Base-by-base conservation (phyloP, 1,140 invertebrate genomes). In the Chrysopa pallens region DNA sequence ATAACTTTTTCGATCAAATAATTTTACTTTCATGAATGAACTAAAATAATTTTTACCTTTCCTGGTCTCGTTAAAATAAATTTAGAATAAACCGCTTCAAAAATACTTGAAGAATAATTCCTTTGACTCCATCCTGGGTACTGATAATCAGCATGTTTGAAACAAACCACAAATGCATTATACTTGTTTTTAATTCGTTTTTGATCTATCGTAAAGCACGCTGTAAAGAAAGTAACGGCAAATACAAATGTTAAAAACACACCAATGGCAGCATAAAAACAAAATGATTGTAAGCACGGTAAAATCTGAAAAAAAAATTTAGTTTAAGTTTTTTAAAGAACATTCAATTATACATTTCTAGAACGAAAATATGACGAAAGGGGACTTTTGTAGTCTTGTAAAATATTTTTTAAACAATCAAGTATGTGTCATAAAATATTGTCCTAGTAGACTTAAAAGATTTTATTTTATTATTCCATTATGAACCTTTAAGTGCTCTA, bases 181-280 rank as follows among this genome's bases (percentile, higher is more conserved):
- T 75, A 58, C 42, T 69, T 72, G 1, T 52, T 51, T 47, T 73
- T 66, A 13, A 82, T 64, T 54, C 82, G 67, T 55, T 55, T 63
- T 38, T 78, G 63, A 52, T 86, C 82, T 40, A 86, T 55, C 0
- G 76, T 72, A 49, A 85, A 76, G 42, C 76, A 71, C 1, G 79
- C 80, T n/a, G 81, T 69, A 60, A 83, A 86, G 60, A 85, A 78
- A 6, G 82, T 84, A 6, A 82, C 68, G 52, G 79, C 78, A 48
- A 79, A 74, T 29, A 83, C 58, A 59, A 78, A 86, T 8, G 80
- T 80, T 44, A 79, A 72, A 23, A 80, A 63, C 6, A 84, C 73
- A 14, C 78, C 78, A 1, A 73, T 58, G 6, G 78, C 77, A 9
- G 78, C 78, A 52, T 80, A 84, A 28, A 83, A 67, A 53, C 81